These are phyloP conservation scores for Lepus americanus DNA, from an alignment of 2,113 vertebrate genomes.

Conservation along the genomic window DNA sequence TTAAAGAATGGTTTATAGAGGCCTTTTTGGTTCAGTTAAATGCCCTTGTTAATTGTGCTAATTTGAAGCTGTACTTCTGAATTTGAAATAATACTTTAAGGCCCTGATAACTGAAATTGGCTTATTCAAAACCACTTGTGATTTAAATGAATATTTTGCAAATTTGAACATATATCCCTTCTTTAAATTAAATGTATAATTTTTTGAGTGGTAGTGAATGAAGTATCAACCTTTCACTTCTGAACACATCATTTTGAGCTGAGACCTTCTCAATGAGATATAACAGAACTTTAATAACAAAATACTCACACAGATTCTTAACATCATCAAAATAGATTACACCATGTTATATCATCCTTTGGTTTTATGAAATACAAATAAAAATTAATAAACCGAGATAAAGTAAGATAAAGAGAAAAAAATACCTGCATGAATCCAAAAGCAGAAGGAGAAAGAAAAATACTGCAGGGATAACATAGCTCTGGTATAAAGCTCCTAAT, in stretches of 20 bases:
- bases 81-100: conserved; percentile 32
- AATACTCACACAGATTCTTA: neutral
- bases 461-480: neutral
- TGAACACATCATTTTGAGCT: conserved; percentile 19
- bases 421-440: neutral
- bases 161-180: neutral
- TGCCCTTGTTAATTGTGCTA: neutral
- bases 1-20: neutral
- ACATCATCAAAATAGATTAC: neutral
- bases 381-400: conserved; percentile 44
- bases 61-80: neutral
- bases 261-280: neutral
- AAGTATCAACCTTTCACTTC: neutral
- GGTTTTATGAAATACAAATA: conserved; percentile 65
- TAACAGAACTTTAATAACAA: neutral
- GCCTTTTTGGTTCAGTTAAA: neutral
- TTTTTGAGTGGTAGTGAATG: neutral
- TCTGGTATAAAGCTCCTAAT: neutral
- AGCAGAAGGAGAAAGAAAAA: conserved; percentile 31
- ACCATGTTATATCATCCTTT: neutral
- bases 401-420: conserved; percentile 21
- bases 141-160: conserved; percentile 34
- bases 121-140: neutral
- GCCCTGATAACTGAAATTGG: neutral
- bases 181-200: neutral